A percentile compares a stretch with the other conserved stretches of the same genome.
Evolutionary conservation across 2,113 vertebrate genomes (phyloP).

Genomic region (Anarrhichthys ocellatus): DNA sequence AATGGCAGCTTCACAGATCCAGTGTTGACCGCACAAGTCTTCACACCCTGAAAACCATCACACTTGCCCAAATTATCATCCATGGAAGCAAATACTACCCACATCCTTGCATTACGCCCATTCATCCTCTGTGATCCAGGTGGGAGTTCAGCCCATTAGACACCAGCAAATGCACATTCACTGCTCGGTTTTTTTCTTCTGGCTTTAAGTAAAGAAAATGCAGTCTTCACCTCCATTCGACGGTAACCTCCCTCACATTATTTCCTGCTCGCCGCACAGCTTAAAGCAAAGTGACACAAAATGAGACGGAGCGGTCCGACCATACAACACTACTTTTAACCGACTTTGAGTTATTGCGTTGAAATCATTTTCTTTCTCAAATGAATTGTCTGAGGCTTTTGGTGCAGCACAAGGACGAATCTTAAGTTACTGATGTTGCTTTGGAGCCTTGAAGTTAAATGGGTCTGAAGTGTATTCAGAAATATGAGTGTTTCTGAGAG

Average conservation of each 20-base stretch:
- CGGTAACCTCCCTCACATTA: slow-evolving; percentile 32
- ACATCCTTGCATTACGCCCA: background rate
- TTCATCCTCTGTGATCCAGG: background rate
- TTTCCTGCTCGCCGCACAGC: background rate
- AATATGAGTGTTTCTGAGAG: slow-evolving; percentile 13
- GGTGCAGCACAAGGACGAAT: slow-evolving; percentile 22
- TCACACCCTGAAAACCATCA: background rate
- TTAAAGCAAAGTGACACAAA: slow-evolving; percentile 47
- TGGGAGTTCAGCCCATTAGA: slow-evolving; percentile 16
- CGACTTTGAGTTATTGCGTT: background rate
- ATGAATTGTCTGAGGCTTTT: slow-evolving; percentile 17
- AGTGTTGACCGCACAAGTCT: background rate
- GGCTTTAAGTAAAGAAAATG: slow-evolving; percentile 4
- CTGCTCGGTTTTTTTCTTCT: background rate
- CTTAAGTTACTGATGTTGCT: slow-evolving; percentile 36
- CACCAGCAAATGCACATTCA: background rate
- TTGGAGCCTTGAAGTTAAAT: slow-evolving; percentile 31
- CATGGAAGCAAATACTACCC: background rate
- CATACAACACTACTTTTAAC: slow-evolving; percentile 10
- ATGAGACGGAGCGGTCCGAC: background rate
- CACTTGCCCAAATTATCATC: background rate
- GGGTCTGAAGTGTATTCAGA: slow-evolving; percentile 4
- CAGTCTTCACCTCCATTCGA: slow-evolving; percentile 4
- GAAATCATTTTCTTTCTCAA: slow-evolving; percentile 32
- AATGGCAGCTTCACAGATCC: background rate